phyloP scores from a whole-genome alignment of 2,797 vertebrate genomes.

The Tenualosa thibaudeaui region DNA sequence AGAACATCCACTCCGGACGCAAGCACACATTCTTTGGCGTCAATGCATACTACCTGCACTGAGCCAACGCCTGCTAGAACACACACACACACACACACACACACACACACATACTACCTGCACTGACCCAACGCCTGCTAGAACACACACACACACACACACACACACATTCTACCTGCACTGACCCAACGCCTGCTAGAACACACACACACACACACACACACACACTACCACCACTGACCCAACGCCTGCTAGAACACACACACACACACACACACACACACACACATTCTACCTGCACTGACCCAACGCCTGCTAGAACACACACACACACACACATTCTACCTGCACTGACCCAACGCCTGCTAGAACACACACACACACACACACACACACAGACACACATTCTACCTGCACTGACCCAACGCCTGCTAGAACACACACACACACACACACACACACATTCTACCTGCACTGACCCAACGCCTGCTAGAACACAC shows the following conservation, averaged over 20 bases:
- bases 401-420: not conserved
- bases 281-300: not conserved
- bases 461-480: too few species aligned
- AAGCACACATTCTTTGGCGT: constrained; percentile 77
- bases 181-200: not conserved
- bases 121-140: not conserved
- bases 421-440: not conserved
- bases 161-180: not conserved
- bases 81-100: not conserved
- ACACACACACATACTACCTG: not conserved
- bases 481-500: too few species aligned
- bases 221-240: not conserved
- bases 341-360: too few species aligned
- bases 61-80: constrained; percentile 44
- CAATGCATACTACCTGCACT: constrained; percentile 76
- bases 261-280: not conserved
- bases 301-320: too few species aligned
- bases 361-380: too few species aligned
- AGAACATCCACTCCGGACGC: constrained; percentile 67
- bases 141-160: not conserved
- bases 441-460: not conserved
- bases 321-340: not conserved
- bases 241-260: not conserved
- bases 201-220: not conserved
- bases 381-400: not conserved